Evolutionary conservation across 2,113 vertebrate species (phyloP).

Genomic region (Sander lucioperca): DNA sequence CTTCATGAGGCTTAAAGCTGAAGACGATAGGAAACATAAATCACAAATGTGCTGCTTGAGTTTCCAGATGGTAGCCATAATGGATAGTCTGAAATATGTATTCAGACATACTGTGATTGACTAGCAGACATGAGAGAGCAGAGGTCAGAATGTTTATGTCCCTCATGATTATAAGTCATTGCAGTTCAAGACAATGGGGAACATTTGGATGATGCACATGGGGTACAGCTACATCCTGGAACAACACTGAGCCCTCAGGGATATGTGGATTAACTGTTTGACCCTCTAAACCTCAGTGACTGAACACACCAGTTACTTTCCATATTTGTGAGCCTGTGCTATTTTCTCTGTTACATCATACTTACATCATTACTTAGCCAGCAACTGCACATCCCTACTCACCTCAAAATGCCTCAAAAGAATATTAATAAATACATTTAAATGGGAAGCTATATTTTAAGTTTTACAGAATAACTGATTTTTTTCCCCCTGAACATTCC

Average conservation of each 20-base stretch:
- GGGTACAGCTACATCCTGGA: slow-evolving; percentile 45
- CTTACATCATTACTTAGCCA: slow-evolving; percentile 61
- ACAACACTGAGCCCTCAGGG: slow-evolving; percentile 49
- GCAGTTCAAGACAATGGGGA: slow-evolving; percentile 51
- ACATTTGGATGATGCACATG: slow-evolving; percentile 41
- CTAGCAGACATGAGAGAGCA: slow-evolving; percentile 53
- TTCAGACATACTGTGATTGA: slow-evolving; percentile 54
- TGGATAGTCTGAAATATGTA: slow-evolving; percentile 36
- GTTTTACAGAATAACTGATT: slow-evolving; percentile 40
- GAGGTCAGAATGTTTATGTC: slow-evolving; percentile 68
- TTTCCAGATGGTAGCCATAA: slow-evolving; percentile 68
- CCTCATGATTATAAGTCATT: slow-evolving; percentile 56
- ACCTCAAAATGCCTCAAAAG: slow-evolving; percentile 64
- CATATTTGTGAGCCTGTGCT: slow-evolving; percentile 43
- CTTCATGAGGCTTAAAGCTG: slow-evolving; percentile 6
- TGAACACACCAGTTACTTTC: slow-evolving; percentile 41
- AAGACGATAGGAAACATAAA: slow-evolving; percentile 54
- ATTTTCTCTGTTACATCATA: slow-evolving; percentile 55
- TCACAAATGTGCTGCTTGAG: slow-evolving; percentile 27
- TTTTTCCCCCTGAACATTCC: slow-evolving; percentile 31
- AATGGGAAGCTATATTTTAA: slow-evolving; percentile 65
- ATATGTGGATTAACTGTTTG: slow-evolving; percentile 60
- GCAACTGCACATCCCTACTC: slow-evolving; percentile 45
- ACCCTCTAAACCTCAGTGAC: slow-evolving; percentile 47
- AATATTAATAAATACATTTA: slow-evolving; percentile 39